These are phyloP conservation scores for Malacoraja senta DNA, from an alignment of 2,797 vertebrate genomes.

Conservation along the genomic window DNA sequence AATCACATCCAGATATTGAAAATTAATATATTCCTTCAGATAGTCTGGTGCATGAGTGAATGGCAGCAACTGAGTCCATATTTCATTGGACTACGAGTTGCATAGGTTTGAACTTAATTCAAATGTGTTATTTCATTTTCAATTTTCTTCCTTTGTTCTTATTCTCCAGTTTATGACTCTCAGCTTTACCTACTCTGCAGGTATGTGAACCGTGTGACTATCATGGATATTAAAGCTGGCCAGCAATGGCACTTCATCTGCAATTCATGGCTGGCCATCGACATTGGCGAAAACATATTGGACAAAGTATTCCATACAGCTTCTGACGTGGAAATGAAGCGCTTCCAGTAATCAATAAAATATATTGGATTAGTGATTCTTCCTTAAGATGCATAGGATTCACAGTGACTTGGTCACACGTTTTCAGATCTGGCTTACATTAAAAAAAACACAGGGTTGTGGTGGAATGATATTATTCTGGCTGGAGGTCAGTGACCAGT, in stretches of 20 bases:
- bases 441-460: too few relatives aligned
- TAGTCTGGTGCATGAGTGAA: neutral
- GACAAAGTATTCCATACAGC: conserved; percentile 81
- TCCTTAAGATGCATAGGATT: neutral
- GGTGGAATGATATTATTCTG: too few relatives aligned
- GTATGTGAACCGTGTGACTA: conserved; percentile 80
- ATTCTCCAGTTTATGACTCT: neutral
- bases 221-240: conserved; percentile 74
- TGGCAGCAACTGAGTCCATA: neutral
- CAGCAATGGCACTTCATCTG: conserved; percentile 87
- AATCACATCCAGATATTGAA: too few relatives aligned
- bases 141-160: neutral
- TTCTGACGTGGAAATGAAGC: conserved; percentile 78
- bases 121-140: neutral
- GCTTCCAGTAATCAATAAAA: conserved; percentile 53
- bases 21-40: too few relatives aligned
- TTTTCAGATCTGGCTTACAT: too few relatives aligned
- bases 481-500: too few relatives aligned
- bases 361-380: neutral
- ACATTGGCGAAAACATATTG: conserved; percentile 76
- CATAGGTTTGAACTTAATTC: neutral
- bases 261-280: conserved; percentile 82
- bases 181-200: conserved; percentile 51
- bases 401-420: too few relatives aligned
- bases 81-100: neutral